Base-by-base conservation (phyloP, 2,888 invertebrate genomes). In the Saturnia japonica region DNA sequence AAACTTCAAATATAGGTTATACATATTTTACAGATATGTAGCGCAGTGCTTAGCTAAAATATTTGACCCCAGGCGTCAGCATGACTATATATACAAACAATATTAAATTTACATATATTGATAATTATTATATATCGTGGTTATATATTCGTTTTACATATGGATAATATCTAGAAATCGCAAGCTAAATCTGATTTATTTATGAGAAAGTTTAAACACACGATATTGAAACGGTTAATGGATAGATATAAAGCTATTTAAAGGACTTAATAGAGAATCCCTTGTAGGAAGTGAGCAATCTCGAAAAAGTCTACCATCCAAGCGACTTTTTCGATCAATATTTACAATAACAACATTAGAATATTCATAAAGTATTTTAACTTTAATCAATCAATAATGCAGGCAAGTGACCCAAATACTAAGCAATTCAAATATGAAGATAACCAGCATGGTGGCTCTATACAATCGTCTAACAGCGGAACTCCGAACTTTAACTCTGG, bases 221-320 rank as follows among this genome's bases (percentile, higher is more conserved):
- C 84, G 84, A 90, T 84, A 81, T 76, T 83, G 82, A 84, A 86
- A 74, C 80, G 85, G 82, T 86, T 78, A 78, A 83, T 88, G 86
- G 87, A 88, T 91, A 89, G 82, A 89, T 89, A 91, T 81, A 86
- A 91, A 91, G 91, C 90, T 83, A 87, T 88, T 87, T 88, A 88
- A 85, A 91, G 91, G 93, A 90, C 93, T 92, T 93, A 91, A 84
- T 85, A 88, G 85, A 90, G 89, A 88, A 90, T 91, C 90, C 91
- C 92, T 93, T 93, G 91, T 92, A 91, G 86, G 87, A 89, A 91
- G 89, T 93, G 93, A 93, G 93, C 93, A 92, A 89, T 90, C 86
- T 87, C 83, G 85, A 87, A 88, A 85, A 91, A 91, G 89, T 86
- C 90, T 92, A 91, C 88, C 81, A 76, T 85, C 87, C 87, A 93